Base-by-base conservation (phyloP, 2,888 invertebrate species). In the Isoperla grammatica region DNA sequence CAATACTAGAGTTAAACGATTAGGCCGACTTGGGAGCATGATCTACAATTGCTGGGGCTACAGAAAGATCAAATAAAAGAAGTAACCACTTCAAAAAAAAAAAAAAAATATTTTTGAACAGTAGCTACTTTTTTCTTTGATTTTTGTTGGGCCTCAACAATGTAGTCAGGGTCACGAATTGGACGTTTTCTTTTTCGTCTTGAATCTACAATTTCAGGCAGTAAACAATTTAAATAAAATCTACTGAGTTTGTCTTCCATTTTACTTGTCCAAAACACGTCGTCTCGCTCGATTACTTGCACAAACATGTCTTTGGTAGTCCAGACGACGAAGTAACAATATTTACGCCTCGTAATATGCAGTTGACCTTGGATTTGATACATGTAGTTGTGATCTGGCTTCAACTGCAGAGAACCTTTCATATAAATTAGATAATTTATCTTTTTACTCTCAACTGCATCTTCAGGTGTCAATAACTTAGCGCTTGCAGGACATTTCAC, bases 241-340 rank as follows among this genome's bases (percentile, higher is more conserved):
- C 45, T n/a, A 2, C 15, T 19, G 9, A 45, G 45, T 15, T 45
- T 2, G 2, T 15, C 9, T 4, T 15, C 45, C 45, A 45, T 57
- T 37, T 37, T 48, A n/a, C 73, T 73, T 72, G 54, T 19, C 57
- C 43, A 17, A 49, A 57, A 9, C n/a, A 15, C 17, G 20, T 57
- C 48, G 19, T 57, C 37, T 48, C 37, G 19, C 15, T 23, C 29
- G 48, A 57, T 49, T 17, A 12, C 23, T 35, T 49, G 39, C 13
- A 49, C 40, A 17, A 57, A 39, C 17, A 49, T 23, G 37, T 49
- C 49, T 39, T 20, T 13, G 5, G 49, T 49, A 12, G 39, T 50
- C 58, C 37, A 57, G n/a, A 50, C 20, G 17, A 57, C 20, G 22
- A 59, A 55, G 5, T 17, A 6, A 20, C 54, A 54, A 15, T 19